Conservation (phyloP, 2,888 invertebrate species). For the Cetonia aurata region DNA sequence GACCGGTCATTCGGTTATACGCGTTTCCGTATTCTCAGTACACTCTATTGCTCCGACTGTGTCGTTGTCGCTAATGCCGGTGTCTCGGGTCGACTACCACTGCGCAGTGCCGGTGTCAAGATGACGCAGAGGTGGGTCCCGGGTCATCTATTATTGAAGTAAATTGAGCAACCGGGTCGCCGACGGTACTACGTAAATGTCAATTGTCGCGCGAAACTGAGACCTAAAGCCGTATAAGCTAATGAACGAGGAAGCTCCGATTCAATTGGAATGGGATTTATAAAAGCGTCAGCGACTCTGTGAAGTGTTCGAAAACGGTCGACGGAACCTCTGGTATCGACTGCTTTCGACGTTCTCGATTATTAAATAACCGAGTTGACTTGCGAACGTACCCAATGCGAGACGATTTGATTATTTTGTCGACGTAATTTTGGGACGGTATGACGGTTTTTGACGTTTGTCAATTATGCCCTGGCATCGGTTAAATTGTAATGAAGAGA, state of each 20-base stretch:
- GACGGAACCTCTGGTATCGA: neutral
- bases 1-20: neutral
- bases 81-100: conserved; percentile 8
- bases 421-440: no score
- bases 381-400: neutral
- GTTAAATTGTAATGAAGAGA: no score
- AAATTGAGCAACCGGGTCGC: conserved; percentile 31
- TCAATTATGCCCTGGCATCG: no score
- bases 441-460: no score
- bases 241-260: conserved; percentile 26
- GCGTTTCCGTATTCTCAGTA: neutral
- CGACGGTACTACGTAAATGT: conserved; percentile 23
- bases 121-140: conserved; percentile 29
- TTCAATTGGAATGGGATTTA: conserved; percentile 14
- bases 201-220: conserved; percentile 27
- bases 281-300: neutral
- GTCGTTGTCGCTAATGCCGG: conserved; percentile 13
- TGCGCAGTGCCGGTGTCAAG: conserved; percentile 25
- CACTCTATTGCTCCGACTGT: neutral
- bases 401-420: no score
- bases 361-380: neutral
- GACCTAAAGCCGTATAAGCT: conserved; percentile 5
- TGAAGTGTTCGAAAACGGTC: conserved; percentile 4
- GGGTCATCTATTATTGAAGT: conserved; percentile 38
- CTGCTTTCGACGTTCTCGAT: no score